Evolutionary conservation across 2,113 vertebrate genomes (phyloP), one percentile per base, ranked within the genome.

Genomic region (Podarcis cretensis): DNA sequence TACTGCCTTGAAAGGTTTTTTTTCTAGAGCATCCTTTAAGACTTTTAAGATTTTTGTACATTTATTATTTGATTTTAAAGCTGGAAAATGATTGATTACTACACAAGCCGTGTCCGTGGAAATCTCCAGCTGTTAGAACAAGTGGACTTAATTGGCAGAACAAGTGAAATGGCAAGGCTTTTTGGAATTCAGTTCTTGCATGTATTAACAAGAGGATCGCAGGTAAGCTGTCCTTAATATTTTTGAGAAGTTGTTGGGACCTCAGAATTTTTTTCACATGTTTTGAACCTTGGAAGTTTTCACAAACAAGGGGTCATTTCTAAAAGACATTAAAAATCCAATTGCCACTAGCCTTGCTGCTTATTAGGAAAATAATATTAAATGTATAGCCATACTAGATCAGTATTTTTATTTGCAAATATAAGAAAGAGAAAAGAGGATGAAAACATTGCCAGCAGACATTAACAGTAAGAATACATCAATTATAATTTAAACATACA

Each of bases 181-280:
- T 99, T 99, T 95, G 99, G 99, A 69, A 99, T 99, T 95, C 98
- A 99, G 95, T 99, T 99, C 96, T 97, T 98, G 89, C 99, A 99
- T 85, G 99, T 99, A 48, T 96, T 99, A 90, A 99, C 99, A 87
- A 97, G 99, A 91, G 99, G 99, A 20, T 99, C 99, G 77, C 98
- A 98, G 97, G 98, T 98, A 96, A 95, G 92, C 89, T 92, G 88
- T 94, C 84, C 77, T 57, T 91, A 84, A 23, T 23, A 16, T 86
- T 95, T 71, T 40, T 85, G 35, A 81, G 93, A 81, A 12, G 69
- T 87, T 59, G 90, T 83, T 6, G 10, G 65, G 57, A 23, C 6
- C 48, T 18, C 13, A 79, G 12, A 48, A 4, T 48, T 27, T 57
- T 57, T 80, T 30, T 80, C 27, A 13, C 6, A 37, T 37, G 23